Evolutionary conservation across 1,140 invertebrate genomes (phyloP), one percentile per base, ranked within the genome.

Genomic region (Chironomus tepperi): DNA sequence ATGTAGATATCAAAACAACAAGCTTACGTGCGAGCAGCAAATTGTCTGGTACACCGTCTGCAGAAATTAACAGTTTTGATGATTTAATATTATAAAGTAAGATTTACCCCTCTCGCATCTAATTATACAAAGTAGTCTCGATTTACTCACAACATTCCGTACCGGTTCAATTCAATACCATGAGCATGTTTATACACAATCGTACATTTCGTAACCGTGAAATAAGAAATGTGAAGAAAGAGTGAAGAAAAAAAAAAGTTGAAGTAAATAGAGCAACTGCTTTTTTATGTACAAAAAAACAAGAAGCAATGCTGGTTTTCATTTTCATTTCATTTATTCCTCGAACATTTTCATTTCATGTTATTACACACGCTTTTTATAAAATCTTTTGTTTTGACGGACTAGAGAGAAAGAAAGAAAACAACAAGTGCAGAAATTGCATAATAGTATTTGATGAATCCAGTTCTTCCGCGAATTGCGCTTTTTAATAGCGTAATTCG

Each of bases 31-130:
- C 24, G 2, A 34, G 24, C 24, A 34, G 24, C 24, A 34, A 34
- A 34, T 34, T 34, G 24, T 34, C 24, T 34, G 24, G 73, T 76
- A 77, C 77, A 77, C 78, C 76, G 77, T 34, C 75, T 76, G 70
- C 74, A 67, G 75, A 78, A 78, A 80, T 79, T 79, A 78, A 78
- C 76, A 76, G 74, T 47, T 72, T 74, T 34, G 5, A 34, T 34
- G 75, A 65, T 3, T 3, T 10, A 57, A 15, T 57, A 15, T 57
- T n/a, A 57, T 57, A n/a, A 57, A 2, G 47, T n/a, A 57, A 57
- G 12, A n/a, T 57, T 57, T 12, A n/a, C 12, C n/a, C 47, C 5
- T 15, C 5, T 12, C 47, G 47, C 47, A 57, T 57, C 47, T n/a
- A 57, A 57, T 57, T 57, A 57, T 12, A 57, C 15, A 12, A n/a